Percentiles rank a stretch among this genome's conserved stretches.
Evolutionary conservation across 2,888 invertebrate species (phyloP).

Genomic region (Orthosia cruda): DNA sequence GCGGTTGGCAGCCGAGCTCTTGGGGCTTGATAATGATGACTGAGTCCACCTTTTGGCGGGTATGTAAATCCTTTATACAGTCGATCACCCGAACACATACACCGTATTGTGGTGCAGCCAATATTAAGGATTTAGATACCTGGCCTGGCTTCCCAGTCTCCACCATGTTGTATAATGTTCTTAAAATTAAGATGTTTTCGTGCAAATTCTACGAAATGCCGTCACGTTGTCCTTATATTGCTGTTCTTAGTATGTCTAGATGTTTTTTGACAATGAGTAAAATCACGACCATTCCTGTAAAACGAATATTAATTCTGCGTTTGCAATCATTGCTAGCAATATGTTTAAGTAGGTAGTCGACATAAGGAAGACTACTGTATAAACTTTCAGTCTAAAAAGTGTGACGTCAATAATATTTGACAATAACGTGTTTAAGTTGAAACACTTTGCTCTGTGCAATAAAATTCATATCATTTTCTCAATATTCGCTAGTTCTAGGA

Average conservation of each 20-base stretch:
- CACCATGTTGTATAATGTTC: conserved; percentile 12
- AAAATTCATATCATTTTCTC: conserved; percentile 75
- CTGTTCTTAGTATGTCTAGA: conserved; percentile 32
- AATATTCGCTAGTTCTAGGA: conserved; percentile 59
- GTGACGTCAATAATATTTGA: conserved; percentile 63
- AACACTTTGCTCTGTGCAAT: conserved; percentile 71
- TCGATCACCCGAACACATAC: conserved; percentile 11
- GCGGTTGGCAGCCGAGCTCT: conserved; percentile 96
- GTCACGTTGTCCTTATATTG: conserved; percentile 26
- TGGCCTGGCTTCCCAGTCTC: conserved; percentile 39
- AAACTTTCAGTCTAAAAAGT: conserved; percentile 24
- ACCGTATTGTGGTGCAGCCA: conserved; percentile 16
- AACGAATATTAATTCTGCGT: conserved; percentile 19
- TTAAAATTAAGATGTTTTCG: conserved; percentile 11
- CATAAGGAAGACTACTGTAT: conserved; percentile 12
- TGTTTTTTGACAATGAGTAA: conserved; percentile 29
- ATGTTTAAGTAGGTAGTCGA: conserved; percentile 11
- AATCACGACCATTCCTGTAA: conserved; percentile 49
- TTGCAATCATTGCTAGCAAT: conserved; percentile 12
- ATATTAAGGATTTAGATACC: conserved; percentile 60
- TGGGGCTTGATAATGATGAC: conserved; percentile 97
- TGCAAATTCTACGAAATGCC: conserved; percentile 18
- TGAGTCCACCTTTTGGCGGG: conserved; percentile 84
- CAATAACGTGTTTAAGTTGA: conserved; percentile 73
- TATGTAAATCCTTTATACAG: conserved; percentile 63